Percentiles rank a stretch among this genome's conserved stretches.
These are phyloP conservation scores for Drosophila nigricruria DNA, from an alignment of 2,888 invertebrate species.

Conservation along the genomic window DNA sequence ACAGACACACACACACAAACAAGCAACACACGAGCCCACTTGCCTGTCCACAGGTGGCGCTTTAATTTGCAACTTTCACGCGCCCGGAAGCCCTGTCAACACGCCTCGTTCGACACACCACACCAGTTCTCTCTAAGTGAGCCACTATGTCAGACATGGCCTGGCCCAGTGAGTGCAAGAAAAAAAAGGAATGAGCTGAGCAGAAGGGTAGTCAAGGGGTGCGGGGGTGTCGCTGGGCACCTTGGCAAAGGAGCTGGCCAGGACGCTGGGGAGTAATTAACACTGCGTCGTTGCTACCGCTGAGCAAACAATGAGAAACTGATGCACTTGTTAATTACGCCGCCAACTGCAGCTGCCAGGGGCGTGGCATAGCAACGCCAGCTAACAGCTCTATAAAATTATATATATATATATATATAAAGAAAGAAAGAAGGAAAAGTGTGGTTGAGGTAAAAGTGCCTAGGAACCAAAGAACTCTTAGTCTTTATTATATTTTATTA, in stretches of 20 bases:
- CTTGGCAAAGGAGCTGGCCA: constrained; percentile 10
- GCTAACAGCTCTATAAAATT: constrained; percentile 2
- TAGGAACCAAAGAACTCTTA: neutral
- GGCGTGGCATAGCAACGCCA: constrained; percentile 43
- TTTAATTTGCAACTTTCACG: constrained; percentile 71
- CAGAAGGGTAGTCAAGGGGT: no score
- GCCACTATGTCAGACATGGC: constrained; percentile 70
- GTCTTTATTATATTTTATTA: neutral
- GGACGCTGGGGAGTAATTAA: constrained; percentile 71
- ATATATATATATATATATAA: neutral
- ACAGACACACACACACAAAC: constrained; percentile 1
- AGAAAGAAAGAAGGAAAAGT: neutral
- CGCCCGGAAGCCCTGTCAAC: constrained; percentile 60
- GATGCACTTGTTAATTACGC: constrained; percentile 70
- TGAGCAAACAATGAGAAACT: constrained; percentile 67
- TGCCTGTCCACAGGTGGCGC: constrained; percentile 70
- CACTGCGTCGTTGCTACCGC: constrained; percentile 70
- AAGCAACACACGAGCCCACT: constrained; percentile 10
- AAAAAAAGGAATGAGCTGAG: neutral
- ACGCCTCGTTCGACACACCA: constrained; percentile 18
- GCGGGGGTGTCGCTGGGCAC: constrained; percentile 5
- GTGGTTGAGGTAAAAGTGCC: neutral
- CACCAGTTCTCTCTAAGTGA: constrained; percentile 61
- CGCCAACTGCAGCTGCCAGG: constrained; percentile 39
- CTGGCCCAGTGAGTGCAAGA: constrained; percentile 10